These are phyloP conservation scores for Esox lucius DNA, from an alignment of 2,797 vertebrate genomes.

Conservation along the genomic window DNA sequence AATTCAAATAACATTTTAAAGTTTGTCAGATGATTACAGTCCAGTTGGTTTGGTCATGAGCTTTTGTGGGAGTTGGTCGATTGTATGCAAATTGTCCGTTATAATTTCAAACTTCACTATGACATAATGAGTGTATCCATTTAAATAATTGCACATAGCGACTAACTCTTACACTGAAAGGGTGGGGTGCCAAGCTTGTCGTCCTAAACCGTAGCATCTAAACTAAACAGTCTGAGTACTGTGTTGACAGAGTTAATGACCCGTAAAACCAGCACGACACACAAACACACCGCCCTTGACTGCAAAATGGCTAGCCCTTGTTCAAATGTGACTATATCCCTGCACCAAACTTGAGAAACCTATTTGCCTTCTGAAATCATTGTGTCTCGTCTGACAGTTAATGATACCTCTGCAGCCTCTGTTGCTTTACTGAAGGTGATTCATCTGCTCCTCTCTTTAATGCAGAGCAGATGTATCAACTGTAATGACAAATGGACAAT, in stretches of 20 bases:
- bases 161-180: not conserved
- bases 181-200: not conserved
- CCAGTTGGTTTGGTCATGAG: not conserved
- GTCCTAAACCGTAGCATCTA: conserved; percentile 2
- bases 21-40: conserved; percentile 4
- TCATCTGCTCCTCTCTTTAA: too few species aligned
- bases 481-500: too few species aligned
- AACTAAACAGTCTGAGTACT: conserved; percentile 26
- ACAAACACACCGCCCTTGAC: conserved; percentile 12
- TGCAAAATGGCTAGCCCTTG: not conserved
- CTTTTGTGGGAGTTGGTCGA: not conserved
- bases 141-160: not conserved
- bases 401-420: too few species aligned
- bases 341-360: too few species aligned
- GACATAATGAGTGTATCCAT: not conserved
- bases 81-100: not conserved
- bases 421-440: too few species aligned
- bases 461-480: too few species aligned
- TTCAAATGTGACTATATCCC: too few species aligned
- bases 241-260: conserved; percentile 49
- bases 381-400: too few species aligned
- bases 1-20: conserved; percentile 38
- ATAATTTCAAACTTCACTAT: not conserved
- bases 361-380: too few species aligned
- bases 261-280: conserved; percentile 32